A percentile compares a stretch with the other conserved stretches of the same genome.
phyloP scores from a whole-genome alignment of 2,888 invertebrate species.

The Orthonevra nobilis region DNA sequence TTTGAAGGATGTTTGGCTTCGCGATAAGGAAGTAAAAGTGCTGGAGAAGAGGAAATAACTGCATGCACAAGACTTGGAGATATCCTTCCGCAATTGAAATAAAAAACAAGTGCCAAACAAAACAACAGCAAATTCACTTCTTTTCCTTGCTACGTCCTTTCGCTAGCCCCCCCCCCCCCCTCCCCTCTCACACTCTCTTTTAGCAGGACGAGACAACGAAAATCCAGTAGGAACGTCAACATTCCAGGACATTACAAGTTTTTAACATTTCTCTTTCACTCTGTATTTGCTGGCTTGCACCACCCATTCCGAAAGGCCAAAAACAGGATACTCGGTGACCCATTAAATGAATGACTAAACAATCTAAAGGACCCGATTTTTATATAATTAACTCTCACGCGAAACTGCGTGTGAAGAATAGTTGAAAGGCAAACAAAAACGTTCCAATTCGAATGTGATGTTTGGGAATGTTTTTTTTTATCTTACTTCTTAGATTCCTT shows the following conservation, averaged over 20 bases:
- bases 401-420: slow-evolving; percentile 58
- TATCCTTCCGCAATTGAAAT: slow-evolving; percentile 66
- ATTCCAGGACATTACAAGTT: slow-evolving; percentile 38
- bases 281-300: slow-evolving; percentile 15
- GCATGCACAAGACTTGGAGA: slow-evolving; percentile 60
- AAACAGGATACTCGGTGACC: slow-evolving; percentile 55
- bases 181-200: not conserved
- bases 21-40: slow-evolving; percentile 30
- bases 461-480: too few species aligned
- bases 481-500: too few species aligned
- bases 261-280: slow-evolving; percentile 34
- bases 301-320: slow-evolving; percentile 45
- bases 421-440: slow-evolving; percentile 25
- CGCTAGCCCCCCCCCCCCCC: not conserved
- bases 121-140: slow-evolving; percentile 44
- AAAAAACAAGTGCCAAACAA: slow-evolving; percentile 35
- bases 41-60: slow-evolving; percentile 36
- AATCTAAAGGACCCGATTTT: slow-evolving; percentile 47
- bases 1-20: slow-evolving; percentile 41
- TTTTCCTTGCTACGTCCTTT: slow-evolving; percentile 14
- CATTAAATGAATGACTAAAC: slow-evolving; percentile 62
- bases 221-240: slow-evolving; percentile 22
- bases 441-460: not conserved
- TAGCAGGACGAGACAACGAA: not conserved
- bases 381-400: slow-evolving; percentile 67